Conservation (phyloP, 2,797 vertebrate species). For the Alcedo quadribrachys region DNA sequence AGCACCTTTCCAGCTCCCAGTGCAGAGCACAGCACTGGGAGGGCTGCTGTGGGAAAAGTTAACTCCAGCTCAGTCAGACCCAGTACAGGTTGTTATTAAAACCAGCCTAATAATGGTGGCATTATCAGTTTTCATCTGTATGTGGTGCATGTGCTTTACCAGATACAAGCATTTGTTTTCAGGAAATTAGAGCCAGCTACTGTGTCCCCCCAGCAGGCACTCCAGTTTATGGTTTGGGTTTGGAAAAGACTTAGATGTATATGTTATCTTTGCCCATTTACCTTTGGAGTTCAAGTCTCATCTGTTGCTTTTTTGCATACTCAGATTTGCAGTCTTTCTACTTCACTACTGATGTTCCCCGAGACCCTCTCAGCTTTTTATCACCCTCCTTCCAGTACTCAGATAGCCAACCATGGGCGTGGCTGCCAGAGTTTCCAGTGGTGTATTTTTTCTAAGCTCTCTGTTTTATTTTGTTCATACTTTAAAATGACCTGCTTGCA, state of each 20-base stretch:
- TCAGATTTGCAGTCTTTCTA: background rate
- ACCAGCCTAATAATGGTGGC: background rate
- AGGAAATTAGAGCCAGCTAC: background rate
- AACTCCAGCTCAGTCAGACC: too few species aligned
- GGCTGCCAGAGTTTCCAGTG: background rate
- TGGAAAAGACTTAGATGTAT: background rate
- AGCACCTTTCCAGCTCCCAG: too few species aligned
- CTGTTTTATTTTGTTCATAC: background rate
- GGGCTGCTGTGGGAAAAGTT: too few species aligned
- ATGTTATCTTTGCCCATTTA: background rate
- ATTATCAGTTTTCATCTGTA: background rate
- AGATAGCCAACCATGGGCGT: background rate
- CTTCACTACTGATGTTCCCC: background rate
- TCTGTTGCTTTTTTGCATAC: background rate
- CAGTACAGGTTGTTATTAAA: background rate
- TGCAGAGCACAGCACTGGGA: too few species aligned
- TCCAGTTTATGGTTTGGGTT: background rate
- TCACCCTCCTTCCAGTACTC: background rate
- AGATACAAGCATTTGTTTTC: background rate
- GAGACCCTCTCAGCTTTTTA: background rate
- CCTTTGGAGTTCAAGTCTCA: background rate
- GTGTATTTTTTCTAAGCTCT: background rate
- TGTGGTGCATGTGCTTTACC: background rate
- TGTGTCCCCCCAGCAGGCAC: background rate
- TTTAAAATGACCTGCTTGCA: background rate